These are phyloP conservation scores for Pteropus rufus DNA, from an alignment of 2,797 vertebrate genomes.

Conservation along the genomic window DNA sequence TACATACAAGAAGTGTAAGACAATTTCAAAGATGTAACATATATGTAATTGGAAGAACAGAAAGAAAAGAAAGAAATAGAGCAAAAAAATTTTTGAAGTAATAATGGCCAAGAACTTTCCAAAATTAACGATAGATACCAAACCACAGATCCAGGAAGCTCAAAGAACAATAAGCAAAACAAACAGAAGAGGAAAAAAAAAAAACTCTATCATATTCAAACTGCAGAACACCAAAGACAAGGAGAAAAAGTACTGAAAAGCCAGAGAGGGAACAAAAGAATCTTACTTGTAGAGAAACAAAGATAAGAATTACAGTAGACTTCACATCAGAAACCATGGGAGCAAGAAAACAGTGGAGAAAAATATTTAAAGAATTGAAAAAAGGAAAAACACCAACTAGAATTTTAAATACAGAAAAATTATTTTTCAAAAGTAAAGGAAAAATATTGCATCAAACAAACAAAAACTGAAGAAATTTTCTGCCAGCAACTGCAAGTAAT, in stretches of 20 bases:
- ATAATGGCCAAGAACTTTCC: not conserved
- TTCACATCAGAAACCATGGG: not conserved
- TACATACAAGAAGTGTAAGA: not conserved
- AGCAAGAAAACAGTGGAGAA: not conserved
- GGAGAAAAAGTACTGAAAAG: not conserved
- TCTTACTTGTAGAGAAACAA: not conserved
- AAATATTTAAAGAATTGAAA: not conserved
- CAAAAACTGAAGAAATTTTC: not conserved
- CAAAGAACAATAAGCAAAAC: not conserved
- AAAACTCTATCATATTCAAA: not conserved
- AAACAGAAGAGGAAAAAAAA: not conserved
- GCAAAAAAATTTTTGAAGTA: not conserved
- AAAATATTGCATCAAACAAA: not conserved
- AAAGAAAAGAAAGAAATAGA: not conserved
- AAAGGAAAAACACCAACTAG: not conserved
- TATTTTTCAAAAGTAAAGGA: not conserved
- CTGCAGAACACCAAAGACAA: not conserved
- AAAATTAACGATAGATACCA: not conserved
- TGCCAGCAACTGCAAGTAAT: not conserved
- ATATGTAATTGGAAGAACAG: not conserved
- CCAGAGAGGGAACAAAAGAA: not conserved
- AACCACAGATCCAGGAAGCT: not conserved
- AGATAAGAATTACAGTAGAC: not conserved
- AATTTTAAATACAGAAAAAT: not conserved
- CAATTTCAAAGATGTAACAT: not conserved